Conservation (phyloP, 2,797 vertebrate species). For the Lagorchestes hirsutus region DNA sequence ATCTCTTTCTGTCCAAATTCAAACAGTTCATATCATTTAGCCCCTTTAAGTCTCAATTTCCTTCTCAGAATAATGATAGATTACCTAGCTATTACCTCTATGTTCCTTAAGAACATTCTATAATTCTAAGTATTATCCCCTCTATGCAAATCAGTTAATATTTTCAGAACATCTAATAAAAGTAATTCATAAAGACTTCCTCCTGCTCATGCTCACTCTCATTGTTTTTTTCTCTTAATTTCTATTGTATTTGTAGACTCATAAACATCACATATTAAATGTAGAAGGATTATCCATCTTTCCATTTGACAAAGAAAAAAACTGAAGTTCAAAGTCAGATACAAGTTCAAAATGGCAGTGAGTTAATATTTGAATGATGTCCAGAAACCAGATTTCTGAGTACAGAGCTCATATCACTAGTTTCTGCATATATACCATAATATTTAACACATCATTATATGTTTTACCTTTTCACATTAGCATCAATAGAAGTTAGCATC, state of each 20-base stretch:
- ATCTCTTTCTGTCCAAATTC: background rate
- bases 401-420: background rate
- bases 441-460: background rate
- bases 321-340: background rate
- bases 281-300: background rate
- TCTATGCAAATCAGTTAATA: background rate
- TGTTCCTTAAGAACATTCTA: background rate
- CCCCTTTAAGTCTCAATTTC: background rate
- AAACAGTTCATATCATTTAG: background rate
- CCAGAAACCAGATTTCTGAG: background rate
- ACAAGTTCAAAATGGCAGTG: background rate
- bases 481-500: background rate
- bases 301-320: background rate
- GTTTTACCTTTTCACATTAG: background rate
- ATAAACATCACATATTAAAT: background rate
- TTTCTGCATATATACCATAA: background rate
- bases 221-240: background rate
- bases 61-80: background rate
- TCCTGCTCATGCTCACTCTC: background rate
- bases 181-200: background rate
- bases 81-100: background rate
- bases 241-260: background rate
- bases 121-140: background rate
- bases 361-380: background rate
- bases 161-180: background rate